Conservation (phyloP, 2,113 vertebrate species). For the Tyto alba region DNA sequence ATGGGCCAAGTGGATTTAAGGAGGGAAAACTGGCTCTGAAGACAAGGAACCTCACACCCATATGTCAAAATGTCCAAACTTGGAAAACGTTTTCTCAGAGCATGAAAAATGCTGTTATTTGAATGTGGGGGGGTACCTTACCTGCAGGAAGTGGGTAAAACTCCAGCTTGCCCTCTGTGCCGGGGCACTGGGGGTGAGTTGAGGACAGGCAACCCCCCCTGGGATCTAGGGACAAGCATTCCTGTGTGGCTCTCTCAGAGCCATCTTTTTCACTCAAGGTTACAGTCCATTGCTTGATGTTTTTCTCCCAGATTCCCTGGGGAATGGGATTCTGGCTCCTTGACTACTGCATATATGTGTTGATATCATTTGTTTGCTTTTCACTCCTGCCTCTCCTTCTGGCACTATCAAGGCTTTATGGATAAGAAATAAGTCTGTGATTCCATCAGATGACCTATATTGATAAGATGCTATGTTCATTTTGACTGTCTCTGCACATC, state of each 20-base stretch:
- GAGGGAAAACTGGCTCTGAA: neutral
- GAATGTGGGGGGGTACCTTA: neutral
- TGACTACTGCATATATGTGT: fast-evolving
- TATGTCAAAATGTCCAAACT: neutral
- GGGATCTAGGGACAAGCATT: neutral
- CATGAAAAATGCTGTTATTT: neutral
- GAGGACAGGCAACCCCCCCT: neutral
- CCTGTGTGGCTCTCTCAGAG: neutral
- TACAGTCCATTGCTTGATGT: neutral
- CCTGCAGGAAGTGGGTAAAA: neutral
- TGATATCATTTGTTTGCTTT: neutral
- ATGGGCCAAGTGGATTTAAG: neutral
- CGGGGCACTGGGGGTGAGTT: fast-evolving
- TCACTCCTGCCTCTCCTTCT: neutral
- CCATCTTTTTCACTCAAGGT: neutral
- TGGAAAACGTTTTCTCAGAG: neutral
- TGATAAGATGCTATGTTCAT: neutral
- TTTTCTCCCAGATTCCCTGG: neutral
- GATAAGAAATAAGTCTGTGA: neutral
- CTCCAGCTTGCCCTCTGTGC: neutral
- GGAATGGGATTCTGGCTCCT: neutral
- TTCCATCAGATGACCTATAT: neutral
- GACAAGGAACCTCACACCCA: neutral
- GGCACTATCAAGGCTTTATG: neutral
- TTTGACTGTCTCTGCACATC: neutral